Conservation (phyloP, 1,140 invertebrate species). For the Drosophila varians region DNA sequence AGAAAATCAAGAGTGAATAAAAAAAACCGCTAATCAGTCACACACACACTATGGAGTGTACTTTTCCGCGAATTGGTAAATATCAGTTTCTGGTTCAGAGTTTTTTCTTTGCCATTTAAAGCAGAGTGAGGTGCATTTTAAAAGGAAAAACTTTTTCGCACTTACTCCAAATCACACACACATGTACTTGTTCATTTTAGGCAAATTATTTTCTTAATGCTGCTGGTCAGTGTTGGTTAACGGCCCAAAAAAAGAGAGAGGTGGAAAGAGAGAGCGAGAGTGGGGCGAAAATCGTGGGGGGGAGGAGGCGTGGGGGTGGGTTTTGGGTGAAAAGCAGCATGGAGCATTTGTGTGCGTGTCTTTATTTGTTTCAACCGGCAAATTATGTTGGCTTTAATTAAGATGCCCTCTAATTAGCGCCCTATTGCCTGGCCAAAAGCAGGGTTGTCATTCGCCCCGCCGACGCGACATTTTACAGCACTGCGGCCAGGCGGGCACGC, state of each 20-base stretch:
- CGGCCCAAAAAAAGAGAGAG: constrained; percentile 5
- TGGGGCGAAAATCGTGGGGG: not conserved
- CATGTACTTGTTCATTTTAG: constrained; percentile 50
- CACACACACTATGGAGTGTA: not conserved
- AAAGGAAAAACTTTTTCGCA: constrained; percentile 33
- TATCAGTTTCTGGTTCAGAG: too few relatives aligned
- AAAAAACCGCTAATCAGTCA: not conserved
- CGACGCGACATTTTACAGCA: constrained; percentile 36
- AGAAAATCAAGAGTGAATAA: not conserved
- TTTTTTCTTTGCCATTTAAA: not conserved
- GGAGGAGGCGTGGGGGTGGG: too few relatives aligned
- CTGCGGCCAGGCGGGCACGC: constrained; percentile 21
- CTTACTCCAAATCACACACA: constrained; percentile 9
- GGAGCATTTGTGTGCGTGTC: constrained; percentile 9
- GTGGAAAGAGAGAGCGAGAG: not conserved
- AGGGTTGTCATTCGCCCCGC: constrained; percentile 49
- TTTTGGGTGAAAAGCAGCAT: not conserved
- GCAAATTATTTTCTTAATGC: constrained; percentile 59
- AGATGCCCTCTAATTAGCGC: constrained; percentile 7
- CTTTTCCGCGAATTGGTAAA: constrained; percentile 13
- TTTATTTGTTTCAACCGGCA: constrained; percentile 28
- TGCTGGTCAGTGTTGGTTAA: constrained; percentile 44
- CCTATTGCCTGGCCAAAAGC: not conserved
- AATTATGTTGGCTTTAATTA: constrained; percentile 7
- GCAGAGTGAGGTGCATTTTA: constrained; percentile 15